phyloP scores from a whole-genome alignment of 2,888 invertebrate genomes.

The Tromatobia lineatoria region DNA sequence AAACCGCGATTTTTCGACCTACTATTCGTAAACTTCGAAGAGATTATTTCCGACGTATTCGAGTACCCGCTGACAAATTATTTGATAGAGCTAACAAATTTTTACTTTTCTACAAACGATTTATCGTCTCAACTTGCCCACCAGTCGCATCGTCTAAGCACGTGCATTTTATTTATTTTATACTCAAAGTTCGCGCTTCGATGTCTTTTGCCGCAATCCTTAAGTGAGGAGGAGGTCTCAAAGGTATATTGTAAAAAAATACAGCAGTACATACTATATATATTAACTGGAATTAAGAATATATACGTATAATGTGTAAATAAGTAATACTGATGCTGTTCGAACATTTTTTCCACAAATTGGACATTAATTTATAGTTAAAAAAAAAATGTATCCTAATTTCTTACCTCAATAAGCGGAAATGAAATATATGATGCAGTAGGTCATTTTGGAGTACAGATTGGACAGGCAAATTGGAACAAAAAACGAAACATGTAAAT shows the following conservation, averaged over 20 bases:
- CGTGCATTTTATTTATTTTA: slow-evolving; percentile 64
- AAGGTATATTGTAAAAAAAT: slow-evolving; percentile 54
- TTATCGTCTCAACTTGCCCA: slow-evolving; percentile 30
- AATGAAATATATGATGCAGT: background rate
- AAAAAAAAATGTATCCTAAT: background rate
- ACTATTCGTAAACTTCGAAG: slow-evolving; percentile 46
- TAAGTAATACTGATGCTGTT: slow-evolving; percentile 45
- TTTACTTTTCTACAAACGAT: slow-evolving; percentile 72
- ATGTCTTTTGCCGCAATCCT: slow-evolving; percentile 34
- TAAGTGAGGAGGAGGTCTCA: slow-evolving; percentile 23
- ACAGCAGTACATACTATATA: slow-evolving; percentile 40
- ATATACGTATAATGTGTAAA: slow-evolving; percentile 53
- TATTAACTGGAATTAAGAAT: slow-evolving; percentile 40
- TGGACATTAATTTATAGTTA: slow-evolving; percentile 5
- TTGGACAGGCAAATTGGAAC: background rate
- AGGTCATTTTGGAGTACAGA: background rate
- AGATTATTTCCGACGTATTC: slow-evolving; percentile 12
- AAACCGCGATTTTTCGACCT: slow-evolving; percentile 28
- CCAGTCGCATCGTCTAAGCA: slow-evolving; percentile 5
- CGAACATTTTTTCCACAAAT: slow-evolving; percentile 44
- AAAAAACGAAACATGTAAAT: background rate
- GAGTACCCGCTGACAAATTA: slow-evolving; percentile 40
- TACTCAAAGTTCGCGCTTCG: slow-evolving; percentile 53
- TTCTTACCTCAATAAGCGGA: slow-evolving; percentile 31
- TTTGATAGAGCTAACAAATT: slow-evolving; percentile 61